phyloP scores from a whole-genome alignment of 2,888 invertebrate genomes.

The Tipula unca region DNA sequence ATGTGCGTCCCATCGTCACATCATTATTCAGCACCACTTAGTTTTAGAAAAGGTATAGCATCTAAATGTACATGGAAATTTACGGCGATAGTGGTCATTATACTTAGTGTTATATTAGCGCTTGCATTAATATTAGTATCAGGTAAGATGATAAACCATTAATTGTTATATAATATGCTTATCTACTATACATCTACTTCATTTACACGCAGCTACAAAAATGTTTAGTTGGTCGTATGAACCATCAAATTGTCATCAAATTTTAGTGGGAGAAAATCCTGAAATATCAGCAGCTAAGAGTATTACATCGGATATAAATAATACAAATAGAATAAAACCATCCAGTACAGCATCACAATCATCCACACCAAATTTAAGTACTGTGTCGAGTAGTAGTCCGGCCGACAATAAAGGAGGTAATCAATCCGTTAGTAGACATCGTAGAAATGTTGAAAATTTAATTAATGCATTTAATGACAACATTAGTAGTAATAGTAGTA shows the following conservation, averaged over 20 bases:
- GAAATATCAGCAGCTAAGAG: constrained; percentile 62
- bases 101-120: constrained; percentile 72
- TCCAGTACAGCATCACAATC: constrained; percentile 45
- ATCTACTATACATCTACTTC: not conserved
- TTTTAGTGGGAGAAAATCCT: constrained; percentile 69
- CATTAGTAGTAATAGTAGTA: not conserved
- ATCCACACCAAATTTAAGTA: constrained; percentile 39
- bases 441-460: not conserved
- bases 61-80: constrained; percentile 88
- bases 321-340: constrained; percentile 58
- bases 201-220: constrained; percentile 62
- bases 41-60: constrained; percentile 78
- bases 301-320: constrained; percentile 60
- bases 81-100: constrained; percentile 79
- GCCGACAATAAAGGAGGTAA: constrained; percentile 38
- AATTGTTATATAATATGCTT: not conserved
- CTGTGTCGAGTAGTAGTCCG: constrained; percentile 25
- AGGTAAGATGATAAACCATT: constrained; percentile 49
- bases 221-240: constrained; percentile 79
- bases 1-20: constrained; percentile 52
- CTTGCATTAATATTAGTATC: constrained; percentile 80
- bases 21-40: constrained; percentile 73
- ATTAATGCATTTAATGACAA: not conserved
- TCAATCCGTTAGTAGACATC: constrained; percentile 28
- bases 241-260: constrained; percentile 73